phyloP scores from a whole-genome alignment of 2,797 vertebrate genomes.

The Garrulus glandarius region DNA sequence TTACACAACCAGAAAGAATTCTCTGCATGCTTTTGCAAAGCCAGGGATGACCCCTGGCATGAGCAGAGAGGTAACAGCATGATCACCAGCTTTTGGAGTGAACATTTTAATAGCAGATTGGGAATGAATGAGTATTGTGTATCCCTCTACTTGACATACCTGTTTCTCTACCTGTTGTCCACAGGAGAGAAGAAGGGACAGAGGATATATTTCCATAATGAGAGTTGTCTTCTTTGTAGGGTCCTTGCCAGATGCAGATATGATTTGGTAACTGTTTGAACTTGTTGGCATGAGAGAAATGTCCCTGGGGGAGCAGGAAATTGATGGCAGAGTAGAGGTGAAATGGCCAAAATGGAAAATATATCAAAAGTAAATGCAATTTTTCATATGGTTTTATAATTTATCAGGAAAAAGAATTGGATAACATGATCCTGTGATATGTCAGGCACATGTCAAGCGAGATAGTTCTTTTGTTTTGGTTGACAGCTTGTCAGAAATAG shows the following conservation, averaged over 20 bases:
- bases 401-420: neutral
- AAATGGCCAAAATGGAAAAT: neutral
- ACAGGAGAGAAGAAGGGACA: neutral
- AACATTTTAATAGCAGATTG: neutral
- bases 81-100: neutral
- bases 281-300: neutral
- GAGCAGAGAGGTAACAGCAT: neutral
- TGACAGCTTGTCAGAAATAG: neutral
- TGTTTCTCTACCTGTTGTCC: neutral
- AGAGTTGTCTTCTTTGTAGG: neutral
- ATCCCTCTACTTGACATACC: neutral
- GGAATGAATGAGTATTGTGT: neutral
- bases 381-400: neutral
- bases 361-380: neutral
- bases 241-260: neutral
- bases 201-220: neutral
- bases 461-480: neutral
- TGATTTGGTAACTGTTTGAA: neutral
- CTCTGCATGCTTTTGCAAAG: neutral
- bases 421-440: neutral
- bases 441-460: neutral
- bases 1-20: neutral
- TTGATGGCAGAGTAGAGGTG: neutral
- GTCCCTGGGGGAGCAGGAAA: neutral
- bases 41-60: neutral